phyloP scores from a whole-genome alignment of 2,888 invertebrate genomes.

The Harpalus rubripes region DNA sequence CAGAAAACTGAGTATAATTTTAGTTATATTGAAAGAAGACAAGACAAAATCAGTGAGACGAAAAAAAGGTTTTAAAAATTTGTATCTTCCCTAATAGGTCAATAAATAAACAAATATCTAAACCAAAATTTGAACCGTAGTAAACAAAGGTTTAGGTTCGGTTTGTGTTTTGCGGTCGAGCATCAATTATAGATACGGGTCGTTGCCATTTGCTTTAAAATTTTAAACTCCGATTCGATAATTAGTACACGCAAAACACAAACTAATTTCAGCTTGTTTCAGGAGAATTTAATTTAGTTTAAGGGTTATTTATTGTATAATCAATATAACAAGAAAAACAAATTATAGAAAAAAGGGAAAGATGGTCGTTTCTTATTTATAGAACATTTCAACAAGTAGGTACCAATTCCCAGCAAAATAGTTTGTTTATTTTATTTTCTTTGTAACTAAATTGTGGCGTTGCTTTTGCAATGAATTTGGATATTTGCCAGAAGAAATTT shows the following conservation, averaged over 20 bases:
- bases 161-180: background rate
- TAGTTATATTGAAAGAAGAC: too few species aligned
- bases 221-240: background rate
- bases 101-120: background rate
- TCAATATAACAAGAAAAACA: background rate
- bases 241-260: background rate
- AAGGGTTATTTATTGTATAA: background rate
- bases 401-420: background rate
- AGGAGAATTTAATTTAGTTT: background rate
- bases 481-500: background rate
- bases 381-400: background rate
- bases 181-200: background rate
- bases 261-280: background rate
- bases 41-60: too few species aligned
- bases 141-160: constrained; percentile 4
- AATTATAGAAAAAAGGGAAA: background rate
- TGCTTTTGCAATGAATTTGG: background rate
- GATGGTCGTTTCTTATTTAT: background rate
- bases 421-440: background rate
- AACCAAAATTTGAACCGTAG: background rate
- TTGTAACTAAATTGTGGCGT: background rate
- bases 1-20: too few species aligned
- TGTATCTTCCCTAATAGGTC: background rate
- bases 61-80: too few species aligned
- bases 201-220: background rate